These are phyloP conservation scores for Butorides virescens DNA, from an alignment of 2,113 vertebrate species.

Conservation along the genomic window DNA sequence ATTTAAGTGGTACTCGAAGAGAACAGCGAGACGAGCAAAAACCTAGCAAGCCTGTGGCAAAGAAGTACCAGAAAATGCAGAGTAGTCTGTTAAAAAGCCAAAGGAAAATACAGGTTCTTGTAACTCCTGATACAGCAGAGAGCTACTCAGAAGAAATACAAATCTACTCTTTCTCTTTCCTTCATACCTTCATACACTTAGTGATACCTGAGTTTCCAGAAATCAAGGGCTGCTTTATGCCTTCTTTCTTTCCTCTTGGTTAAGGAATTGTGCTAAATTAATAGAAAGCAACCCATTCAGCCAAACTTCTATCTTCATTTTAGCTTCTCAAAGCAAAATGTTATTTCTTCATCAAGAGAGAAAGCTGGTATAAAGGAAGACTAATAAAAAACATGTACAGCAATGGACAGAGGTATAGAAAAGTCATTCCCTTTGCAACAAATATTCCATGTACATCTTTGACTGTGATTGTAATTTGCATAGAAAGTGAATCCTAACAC, in stretches of 20 bases:
- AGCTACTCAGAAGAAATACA: not conserved
- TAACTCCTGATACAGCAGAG: not conserved
- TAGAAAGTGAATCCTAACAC: not conserved
- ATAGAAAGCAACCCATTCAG: not conserved
- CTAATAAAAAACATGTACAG: not conserved
- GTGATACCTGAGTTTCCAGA: not conserved
- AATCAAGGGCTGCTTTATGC: not conserved
- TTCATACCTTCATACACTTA: not conserved
- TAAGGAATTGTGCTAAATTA: not conserved
- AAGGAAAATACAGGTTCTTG: not conserved
- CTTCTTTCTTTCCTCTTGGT: not conserved
- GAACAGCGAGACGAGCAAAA: not conserved
- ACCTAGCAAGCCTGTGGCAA: not conserved
- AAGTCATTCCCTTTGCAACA: not conserved
- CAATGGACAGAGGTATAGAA: not conserved
- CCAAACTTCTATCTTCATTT: not conserved
- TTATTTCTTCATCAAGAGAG: not conserved
- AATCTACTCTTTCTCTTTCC: not conserved
- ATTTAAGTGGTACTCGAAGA: not conserved
- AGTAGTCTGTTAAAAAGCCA: not conserved
- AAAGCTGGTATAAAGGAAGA: not conserved
- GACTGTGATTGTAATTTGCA: not conserved
- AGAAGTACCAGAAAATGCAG: not conserved
- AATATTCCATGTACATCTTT: not conserved
- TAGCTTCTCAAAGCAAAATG: not conserved